Base-by-base conservation (phyloP, 2,113 vertebrate genomes). In the Peromyscus maniculatus region DNA sequence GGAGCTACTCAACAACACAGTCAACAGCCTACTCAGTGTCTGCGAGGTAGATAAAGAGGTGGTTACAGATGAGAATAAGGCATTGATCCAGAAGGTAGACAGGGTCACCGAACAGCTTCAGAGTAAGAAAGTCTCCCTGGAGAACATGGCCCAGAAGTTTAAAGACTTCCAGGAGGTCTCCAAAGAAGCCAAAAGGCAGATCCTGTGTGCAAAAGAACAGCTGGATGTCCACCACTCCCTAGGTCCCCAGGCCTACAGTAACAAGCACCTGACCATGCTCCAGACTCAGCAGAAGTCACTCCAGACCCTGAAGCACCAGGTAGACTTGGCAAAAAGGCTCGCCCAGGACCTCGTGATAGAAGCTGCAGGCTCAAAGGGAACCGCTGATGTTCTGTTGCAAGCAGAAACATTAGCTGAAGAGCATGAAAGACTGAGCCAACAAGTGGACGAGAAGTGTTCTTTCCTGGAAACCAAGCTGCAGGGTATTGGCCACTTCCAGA, bases 401-500 rank as follows among this genome's bases (percentile, higher is more conserved):
- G 99, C 98, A 0, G 99, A 99, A 94, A 97, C 98, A 67, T 93
- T 99, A 92, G 99, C 99, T 55, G 98, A 98, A 92, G 99, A 99
- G 71, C 99, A 99, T 77, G 96, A 57, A 59, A 57, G 84, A 8
- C 97, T 99, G 49, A 99, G 98, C 90, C 98, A 98, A 95, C 99
- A 99, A 55, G 98, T 99, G 64, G 99, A 99, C 69, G 99, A 99
- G 0, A 99, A 98, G 24, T 99, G 99, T 96, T 99, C 98, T 0
- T 99, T 98, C 91, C 95, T 99, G 96, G 99, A 99, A 97, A 98
- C 99, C 71, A 99, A 99, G 98, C 99, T 99, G 87, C 99, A 99
- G 94, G 99, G 99, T 92, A 99, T 99, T 0, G 99, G 99, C 2
- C 99, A 99, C 98, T 99, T 99, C 98, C 99, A 99, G 98, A 99